Evolutionary conservation across 1,140 invertebrate genomes (phyloP), one percentile per base, ranked within the genome.

Genomic region (Drosophila bocki): DNA sequence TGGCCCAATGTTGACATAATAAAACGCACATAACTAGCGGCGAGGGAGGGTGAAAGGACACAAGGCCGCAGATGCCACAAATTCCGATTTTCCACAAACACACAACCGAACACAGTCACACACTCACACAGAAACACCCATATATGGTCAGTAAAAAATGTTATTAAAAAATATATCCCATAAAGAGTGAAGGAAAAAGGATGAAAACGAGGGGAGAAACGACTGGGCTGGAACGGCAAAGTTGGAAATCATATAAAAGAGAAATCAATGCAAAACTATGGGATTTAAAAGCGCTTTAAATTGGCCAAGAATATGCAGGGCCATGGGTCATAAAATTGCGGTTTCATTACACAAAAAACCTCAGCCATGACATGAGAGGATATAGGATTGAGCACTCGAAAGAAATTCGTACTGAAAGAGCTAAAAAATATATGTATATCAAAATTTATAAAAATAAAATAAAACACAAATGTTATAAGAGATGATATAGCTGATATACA

Each of bases 1-100:
- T 87, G 80, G 71, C 69, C 80, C 84, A 70, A 88, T 88, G 84
- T 88, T 87, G 80, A 88, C 84, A 87, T 88, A 88, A 88, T 87
- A 88, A 87, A 82, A 86, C 72, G 80, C 84, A 87, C 78, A 84
- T 88, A 87, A 87, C 84, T 84, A 88, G 68, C 68, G 72, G 56
- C 61, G 59, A 72, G 57, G 41, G 65, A 48, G 65, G 45, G 61
- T 53, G 58, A 74, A 70, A 69, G 75, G 72, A 70, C 71, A 80
- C 81, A 65, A 88, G 80, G 80, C 80, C 84, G 69, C 84, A 87
- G 84, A 84, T 87, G 84, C 84, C 84, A 70, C 84, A 87, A 87
- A 88, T 87, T 87, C 77, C 83, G 78, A 72, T 87, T 78, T 75
- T 71, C 68, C 63, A 82, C 61, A 75, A 51, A 67, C 45, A 67